phyloP scores from a whole-genome alignment of 1,140 invertebrate species.

The Phymastichus coffea region DNA sequence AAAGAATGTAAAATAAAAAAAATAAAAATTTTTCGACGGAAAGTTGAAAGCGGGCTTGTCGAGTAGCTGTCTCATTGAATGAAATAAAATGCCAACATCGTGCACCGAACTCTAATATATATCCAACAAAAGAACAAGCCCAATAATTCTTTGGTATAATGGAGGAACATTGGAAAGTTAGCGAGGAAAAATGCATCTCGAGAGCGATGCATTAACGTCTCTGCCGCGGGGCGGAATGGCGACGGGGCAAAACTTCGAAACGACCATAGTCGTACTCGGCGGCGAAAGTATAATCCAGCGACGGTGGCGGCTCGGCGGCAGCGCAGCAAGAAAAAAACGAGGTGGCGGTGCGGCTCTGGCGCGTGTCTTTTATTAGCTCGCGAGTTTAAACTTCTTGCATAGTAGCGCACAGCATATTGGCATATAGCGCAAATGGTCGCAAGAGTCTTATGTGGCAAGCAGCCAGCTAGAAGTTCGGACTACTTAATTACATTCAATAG shows the following conservation, averaged over 20 bases:
- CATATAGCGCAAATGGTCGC: too few relatives aligned
- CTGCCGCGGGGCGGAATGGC: too few relatives aligned
- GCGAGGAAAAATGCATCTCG: too few relatives aligned
- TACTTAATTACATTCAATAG: slow-evolving; percentile 55
- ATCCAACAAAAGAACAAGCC: slow-evolving; percentile 17
- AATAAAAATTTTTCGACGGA: too few relatives aligned
- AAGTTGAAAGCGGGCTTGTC: too few relatives aligned
- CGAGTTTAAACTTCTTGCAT: slow-evolving; percentile 31
- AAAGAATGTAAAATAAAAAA: too few relatives aligned
- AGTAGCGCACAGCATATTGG: too few relatives aligned
- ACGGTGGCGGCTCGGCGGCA: not conserved
- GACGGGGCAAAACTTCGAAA: slow-evolving; percentile 8
- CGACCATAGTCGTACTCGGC: not conserved
- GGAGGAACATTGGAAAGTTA: slow-evolving; percentile 21
- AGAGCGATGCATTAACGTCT: too few relatives aligned
- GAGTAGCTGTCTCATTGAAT: too few relatives aligned
- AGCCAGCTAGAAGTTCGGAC: slow-evolving; percentile 42
- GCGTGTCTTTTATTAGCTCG: slow-evolving; percentile 47
- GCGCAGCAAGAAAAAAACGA: not conserved
- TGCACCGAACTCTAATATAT: too few relatives aligned
- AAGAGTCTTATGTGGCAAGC: slow-evolving; percentile 50
- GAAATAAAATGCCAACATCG: too few relatives aligned
- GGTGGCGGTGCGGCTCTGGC: not conserved
- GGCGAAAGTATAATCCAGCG: not conserved
- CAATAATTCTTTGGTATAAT: slow-evolving; percentile 27